phyloP scores from a whole-genome alignment of 1,140 invertebrate genomes.

The Drosophila yakuba region DNA sequence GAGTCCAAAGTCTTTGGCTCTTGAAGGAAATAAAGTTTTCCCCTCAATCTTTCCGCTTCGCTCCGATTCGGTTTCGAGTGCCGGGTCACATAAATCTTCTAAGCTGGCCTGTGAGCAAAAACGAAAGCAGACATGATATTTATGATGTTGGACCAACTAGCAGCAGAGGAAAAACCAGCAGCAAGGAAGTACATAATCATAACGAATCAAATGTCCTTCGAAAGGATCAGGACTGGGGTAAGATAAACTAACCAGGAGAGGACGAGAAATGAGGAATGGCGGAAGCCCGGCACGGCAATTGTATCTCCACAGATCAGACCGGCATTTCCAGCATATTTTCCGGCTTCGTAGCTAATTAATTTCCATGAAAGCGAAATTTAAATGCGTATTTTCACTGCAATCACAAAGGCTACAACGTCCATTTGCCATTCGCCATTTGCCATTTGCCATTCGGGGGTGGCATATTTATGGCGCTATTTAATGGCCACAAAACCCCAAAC shows the following conservation, averaged over 20 bases:
- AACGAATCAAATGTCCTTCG: constrained; percentile 64
- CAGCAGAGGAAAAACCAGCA: constrained; percentile 25
- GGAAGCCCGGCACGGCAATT: constrained; percentile 5
- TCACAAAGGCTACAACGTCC: constrained; percentile 44
- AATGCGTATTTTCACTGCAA: constrained; percentile 49
- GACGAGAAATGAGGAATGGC: constrained; percentile 41
- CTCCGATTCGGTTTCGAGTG: constrained; percentile 3
- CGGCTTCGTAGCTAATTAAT: constrained; percentile 44
- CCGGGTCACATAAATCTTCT: constrained; percentile 62
- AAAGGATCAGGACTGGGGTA: constrained; percentile 21
- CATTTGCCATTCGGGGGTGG: constrained; percentile 39
- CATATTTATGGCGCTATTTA: constrained; percentile 48
- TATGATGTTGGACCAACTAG: constrained; percentile 59
- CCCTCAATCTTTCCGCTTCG: constrained; percentile 1
- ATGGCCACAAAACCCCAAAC: constrained; percentile 41
- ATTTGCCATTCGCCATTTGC: constrained; percentile 47
- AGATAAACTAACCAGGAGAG: constrained; percentile 25
- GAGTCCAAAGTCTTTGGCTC: constrained; percentile 27
- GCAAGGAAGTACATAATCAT: constrained; percentile 55
- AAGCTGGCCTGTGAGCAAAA: constrained; percentile 51
- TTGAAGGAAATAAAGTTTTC: constrained; percentile 52
- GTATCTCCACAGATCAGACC: constrained; percentile 35
- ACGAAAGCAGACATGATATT: constrained; percentile 66
- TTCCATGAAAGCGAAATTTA: constrained; percentile 36
- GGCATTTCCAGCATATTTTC: constrained; percentile 39